phyloP scores from a whole-genome alignment of 2,113 vertebrate species.

The Microcebus murinus region DNA sequence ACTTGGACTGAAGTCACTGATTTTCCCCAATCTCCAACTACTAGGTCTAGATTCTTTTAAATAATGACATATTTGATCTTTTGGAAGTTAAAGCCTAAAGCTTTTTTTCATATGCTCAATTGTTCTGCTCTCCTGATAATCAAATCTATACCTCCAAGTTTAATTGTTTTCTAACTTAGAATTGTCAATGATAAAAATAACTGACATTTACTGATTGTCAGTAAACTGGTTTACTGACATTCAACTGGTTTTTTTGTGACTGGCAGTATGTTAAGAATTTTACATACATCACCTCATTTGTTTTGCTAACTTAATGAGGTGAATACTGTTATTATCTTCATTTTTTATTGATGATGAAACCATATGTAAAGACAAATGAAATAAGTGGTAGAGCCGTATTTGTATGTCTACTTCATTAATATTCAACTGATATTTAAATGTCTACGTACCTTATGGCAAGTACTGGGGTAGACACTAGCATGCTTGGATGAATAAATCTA shows the following conservation, averaged over 20 bases:
- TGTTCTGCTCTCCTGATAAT: neutral
- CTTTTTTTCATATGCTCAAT: neutral
- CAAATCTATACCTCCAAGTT: neutral
- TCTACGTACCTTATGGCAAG: neutral
- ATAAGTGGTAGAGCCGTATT: neutral
- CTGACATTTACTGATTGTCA: neutral
- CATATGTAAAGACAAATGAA: neutral
- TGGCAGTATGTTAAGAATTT: neutral
- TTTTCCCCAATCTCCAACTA: neutral
- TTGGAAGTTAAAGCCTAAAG: neutral
- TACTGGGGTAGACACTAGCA: neutral
- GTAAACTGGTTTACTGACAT: too few species aligned
- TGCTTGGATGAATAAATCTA: neutral
- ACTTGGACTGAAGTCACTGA: neutral
- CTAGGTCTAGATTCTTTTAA: neutral
- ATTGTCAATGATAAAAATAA: neutral
- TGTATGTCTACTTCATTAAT: neutral
- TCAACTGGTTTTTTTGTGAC: neutral
- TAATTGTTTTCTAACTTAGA: neutral
- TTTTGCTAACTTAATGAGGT: neutral
- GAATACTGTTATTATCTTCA: neutral
- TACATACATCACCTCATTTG: neutral
- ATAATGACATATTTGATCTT: neutral
- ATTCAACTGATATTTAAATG: neutral
- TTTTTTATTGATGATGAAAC: constrained; percentile 35